Evolutionary conservation across 2,113 vertebrate genomes (phyloP).

Genomic region (Castor canadensis): DNA sequence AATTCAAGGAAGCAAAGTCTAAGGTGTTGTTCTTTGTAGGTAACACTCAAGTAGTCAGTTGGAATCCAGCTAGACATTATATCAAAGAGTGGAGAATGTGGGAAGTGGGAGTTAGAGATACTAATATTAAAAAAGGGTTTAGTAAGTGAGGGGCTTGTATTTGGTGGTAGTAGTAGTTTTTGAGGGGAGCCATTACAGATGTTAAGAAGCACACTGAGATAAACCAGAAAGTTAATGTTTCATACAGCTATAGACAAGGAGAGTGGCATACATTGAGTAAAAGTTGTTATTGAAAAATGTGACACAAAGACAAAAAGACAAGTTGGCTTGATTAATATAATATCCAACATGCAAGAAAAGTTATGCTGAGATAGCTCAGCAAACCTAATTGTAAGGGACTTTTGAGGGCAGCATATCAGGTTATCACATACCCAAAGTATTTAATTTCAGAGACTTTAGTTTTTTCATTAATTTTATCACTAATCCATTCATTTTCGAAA

Average conservation of each 20-base stretch:
- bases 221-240: not conserved
- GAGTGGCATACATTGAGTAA: not conserved
- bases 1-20: not conserved
- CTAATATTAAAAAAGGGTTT: not conserved
- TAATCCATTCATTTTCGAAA: constrained; percentile 73
- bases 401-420: constrained; percentile 56
- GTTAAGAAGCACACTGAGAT: not conserved
- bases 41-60: not conserved
- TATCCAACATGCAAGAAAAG: not conserved
- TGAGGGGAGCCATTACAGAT: not conserved
- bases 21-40: not conserved
- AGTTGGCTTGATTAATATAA: constrained; percentile 19
- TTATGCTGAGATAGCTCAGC: not conserved
- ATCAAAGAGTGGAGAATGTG: not conserved
- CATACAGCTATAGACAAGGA: not conserved
- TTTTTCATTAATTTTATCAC: constrained; percentile 76
- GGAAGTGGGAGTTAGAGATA: not conserved
- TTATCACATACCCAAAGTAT: constrained; percentile 62
- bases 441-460: constrained; percentile 64
- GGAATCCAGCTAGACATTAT: not conserved
- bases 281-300: constrained; percentile 3
- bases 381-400: constrained; percentile 42
- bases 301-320: constrained; percentile 14
- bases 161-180: not conserved
- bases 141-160: not conserved